A percentile compares a stretch with the other conserved stretches of the same genome.
Conservation (phyloP, 1,140 invertebrate genomes). For the Drosophila sturtevanti region DNA sequence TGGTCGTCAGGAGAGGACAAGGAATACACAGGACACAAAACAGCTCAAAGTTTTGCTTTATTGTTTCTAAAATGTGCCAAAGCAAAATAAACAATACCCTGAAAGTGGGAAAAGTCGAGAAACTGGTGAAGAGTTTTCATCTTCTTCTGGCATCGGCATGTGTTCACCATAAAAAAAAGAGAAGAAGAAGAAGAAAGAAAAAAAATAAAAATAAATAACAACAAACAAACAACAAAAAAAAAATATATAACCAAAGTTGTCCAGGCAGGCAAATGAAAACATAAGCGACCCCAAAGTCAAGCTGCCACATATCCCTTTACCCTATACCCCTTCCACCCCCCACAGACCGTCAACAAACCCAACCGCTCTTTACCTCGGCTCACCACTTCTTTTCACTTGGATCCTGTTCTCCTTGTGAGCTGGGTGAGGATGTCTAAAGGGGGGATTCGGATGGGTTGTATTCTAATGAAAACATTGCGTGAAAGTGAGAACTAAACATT, state of each 20-base stretch:
- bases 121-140: background rate
- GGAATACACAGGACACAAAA: slow-evolving; percentile 62
- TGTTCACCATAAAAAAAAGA: slow-evolving; percentile 40
- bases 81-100: slow-evolving; percentile 69
- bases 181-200: slow-evolving; percentile 7
- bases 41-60: slow-evolving; percentile 75
- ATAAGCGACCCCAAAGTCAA: slow-evolving; percentile 67
- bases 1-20: slow-evolving; percentile 12
- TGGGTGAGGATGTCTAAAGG: background rate
- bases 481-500: slow-evolving; percentile 80
- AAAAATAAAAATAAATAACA: slow-evolving; percentile 5
- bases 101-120: background rate
- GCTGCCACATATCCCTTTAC: slow-evolving; percentile 12
- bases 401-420: slow-evolving; percentile 5
- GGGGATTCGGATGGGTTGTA: slow-evolving; percentile 8
- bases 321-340: too few relatives aligned
- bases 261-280: slow-evolving; percentile 63
- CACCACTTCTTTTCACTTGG: slow-evolving; percentile 16
- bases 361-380: slow-evolving; percentile 13
- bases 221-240: slow-evolving; percentile 5
- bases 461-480: slow-evolving; percentile 79
- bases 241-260: slow-evolving; percentile 10
- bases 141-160: slow-evolving; percentile 33
- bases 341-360: background rate
- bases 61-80: slow-evolving; percentile 78